Percentiles rank a stretch among this genome's conserved stretches.
These are phyloP conservation scores for Eurystomus gularis DNA, from an alignment of 2,113 vertebrate genomes.

Conservation along the genomic window DNA sequence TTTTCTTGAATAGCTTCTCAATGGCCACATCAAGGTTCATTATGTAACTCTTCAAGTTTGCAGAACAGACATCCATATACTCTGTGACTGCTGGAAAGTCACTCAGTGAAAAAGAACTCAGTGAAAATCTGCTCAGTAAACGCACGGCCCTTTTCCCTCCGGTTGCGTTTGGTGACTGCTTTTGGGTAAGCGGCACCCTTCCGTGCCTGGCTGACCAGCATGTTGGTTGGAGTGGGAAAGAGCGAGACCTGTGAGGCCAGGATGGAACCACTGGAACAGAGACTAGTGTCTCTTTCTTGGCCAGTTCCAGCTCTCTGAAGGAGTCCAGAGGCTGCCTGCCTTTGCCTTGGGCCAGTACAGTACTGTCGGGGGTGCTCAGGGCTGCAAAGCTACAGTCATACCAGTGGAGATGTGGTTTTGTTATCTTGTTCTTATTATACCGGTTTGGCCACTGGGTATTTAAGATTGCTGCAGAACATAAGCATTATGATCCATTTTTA, in stretches of 20 bases:
- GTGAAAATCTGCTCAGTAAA: background rate
- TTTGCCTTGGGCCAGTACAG: background rate
- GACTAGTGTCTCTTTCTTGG: background rate
- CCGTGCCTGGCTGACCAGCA: background rate
- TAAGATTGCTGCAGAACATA: background rate
- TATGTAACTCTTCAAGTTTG: background rate
- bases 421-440: background rate
- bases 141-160: background rate
- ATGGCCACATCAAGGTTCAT: background rate
- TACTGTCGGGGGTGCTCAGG: background rate
- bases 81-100: background rate
- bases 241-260: rapidly evolving
- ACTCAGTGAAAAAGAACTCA: too few relatives aligned
- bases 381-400: background rate
- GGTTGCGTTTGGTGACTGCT: rapidly evolving
- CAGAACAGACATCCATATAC: background rate
- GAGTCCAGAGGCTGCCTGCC: background rate
- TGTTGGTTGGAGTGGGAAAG: rapidly evolving
- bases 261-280: background rate
- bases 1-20: background rate
- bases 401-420: background rate
- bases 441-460: background rate
- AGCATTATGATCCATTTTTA: background rate
- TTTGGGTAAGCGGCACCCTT: background rate
- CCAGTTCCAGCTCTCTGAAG: background rate